Evolutionary conservation across 1,140 invertebrate species (phyloP).

Genomic region (Drosophila paulistorum): DNA sequence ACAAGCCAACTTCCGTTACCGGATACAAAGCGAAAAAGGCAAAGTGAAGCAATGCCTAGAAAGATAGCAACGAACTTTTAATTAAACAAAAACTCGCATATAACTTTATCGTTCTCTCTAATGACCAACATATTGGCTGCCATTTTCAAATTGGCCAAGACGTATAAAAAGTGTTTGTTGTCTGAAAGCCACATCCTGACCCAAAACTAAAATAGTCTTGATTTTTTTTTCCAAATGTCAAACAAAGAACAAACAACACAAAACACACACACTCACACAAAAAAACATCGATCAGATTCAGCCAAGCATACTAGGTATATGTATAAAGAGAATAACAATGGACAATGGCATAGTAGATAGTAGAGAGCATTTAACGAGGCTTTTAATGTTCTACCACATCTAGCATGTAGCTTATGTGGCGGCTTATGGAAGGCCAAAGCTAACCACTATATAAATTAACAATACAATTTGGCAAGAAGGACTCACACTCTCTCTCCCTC

Average conservation of each 20-base stretch:
- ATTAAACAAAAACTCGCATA: conserved; percentile 3
- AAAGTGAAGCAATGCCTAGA: conserved; percentile 5
- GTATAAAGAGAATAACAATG: not conserved
- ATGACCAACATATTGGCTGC: conserved; percentile 5
- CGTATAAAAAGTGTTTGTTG: conserved; percentile 1
- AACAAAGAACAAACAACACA: conserved; percentile 4
- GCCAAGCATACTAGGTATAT: not conserved
- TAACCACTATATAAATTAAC: conserved; percentile 34
- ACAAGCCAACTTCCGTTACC: conserved; percentile 8
- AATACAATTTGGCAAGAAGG: conserved; percentile 24
- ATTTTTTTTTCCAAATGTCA: not conserved
- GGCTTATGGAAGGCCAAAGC: conserved; percentile 4
- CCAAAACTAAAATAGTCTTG: not conserved
- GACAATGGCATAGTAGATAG: conserved; percentile 4
- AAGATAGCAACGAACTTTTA: conserved; percentile 6
- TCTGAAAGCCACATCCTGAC: conserved; percentile 6
- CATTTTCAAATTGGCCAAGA: conserved; percentile 4
- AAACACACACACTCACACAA: not conserved
- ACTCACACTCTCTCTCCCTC: no score
- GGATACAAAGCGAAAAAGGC: not conserved
- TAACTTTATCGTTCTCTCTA: not conserved
- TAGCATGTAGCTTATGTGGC: conserved; percentile 21
- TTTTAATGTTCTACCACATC: conserved; percentile 19
- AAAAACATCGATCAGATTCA: conserved; percentile 5
- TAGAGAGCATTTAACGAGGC: conserved; percentile 12